Evolutionary conservation across 1,140 invertebrate genomes (phyloP).

Genomic region (Philaenus spumarius): DNA sequence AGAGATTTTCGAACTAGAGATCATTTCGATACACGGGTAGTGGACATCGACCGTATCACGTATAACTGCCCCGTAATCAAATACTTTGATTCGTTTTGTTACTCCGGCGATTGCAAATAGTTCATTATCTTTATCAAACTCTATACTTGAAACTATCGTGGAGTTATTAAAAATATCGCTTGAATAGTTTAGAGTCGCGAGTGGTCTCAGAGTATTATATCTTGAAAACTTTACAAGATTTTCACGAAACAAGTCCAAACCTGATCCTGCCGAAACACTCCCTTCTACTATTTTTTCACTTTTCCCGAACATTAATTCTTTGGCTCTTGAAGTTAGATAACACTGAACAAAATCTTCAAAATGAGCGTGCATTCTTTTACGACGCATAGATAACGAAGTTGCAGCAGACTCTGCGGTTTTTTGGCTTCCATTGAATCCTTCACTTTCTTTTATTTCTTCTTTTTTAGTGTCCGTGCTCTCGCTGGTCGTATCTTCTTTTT

Average conservation of each 20-base stretch:
- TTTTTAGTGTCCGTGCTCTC: conserved; percentile 21
- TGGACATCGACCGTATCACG: conserved; percentile 79
- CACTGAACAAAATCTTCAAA: conserved; percentile 87
- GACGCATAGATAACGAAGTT: conserved; percentile 53
- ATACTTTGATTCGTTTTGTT: conserved; percentile 91
- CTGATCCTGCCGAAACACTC: conserved; percentile 37
- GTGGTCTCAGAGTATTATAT: conserved; percentile 67
- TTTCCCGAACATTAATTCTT: conserved; percentile 58
- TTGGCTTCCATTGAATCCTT: conserved; percentile 43
- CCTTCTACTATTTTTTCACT: conserved; percentile 29
- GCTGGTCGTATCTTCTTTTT: conserved; percentile 24
- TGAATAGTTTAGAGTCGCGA: conserved; percentile 87
- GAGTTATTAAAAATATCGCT: conserved; percentile 83
- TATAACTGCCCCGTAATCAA: conserved; percentile 83
- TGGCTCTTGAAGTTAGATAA: conserved; percentile 71
- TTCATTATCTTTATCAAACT: conserved; percentile 96
- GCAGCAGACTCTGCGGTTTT: conserved; percentile 33
- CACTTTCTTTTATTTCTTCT: conserved; percentile 26
- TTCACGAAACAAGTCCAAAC: conserved; percentile 75
- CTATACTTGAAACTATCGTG: conserved; percentile 93
- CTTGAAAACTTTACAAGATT: conserved; percentile 84
- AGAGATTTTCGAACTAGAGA: conserved; percentile 91
- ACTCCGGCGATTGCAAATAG: conserved; percentile 96
- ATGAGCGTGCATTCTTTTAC: conserved; percentile 74
- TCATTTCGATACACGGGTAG: conserved; percentile 89